Percentiles rank a stretch among this genome's conserved stretches.
These are phyloP conservation scores for Blera fallax DNA, from an alignment of 2,888 invertebrate genomes.

Conservation along the genomic window DNA sequence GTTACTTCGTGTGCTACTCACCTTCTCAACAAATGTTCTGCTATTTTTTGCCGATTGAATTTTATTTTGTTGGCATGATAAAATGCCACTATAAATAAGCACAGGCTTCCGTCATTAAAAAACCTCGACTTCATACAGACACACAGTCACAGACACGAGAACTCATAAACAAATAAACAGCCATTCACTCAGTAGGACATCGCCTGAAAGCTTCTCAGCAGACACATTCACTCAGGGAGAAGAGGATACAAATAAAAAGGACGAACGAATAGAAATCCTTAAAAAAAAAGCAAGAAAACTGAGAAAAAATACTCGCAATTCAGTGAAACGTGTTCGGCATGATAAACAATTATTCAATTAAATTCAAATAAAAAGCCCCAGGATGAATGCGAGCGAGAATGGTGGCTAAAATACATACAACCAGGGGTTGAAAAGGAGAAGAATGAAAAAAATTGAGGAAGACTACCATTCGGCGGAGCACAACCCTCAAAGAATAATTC, in stretches of 20 bases:
- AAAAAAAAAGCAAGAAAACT: slow-evolving; percentile 20
- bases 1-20: slow-evolving; percentile 62
- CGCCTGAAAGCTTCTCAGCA: slow-evolving; percentile 67
- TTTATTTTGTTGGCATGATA: slow-evolving; percentile 43
- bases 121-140: slow-evolving; percentile 29
- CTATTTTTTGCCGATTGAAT: slow-evolving; percentile 31
- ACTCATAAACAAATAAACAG: slow-evolving; percentile 72
- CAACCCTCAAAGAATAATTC: slow-evolving; percentile 70
- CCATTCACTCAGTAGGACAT: slow-evolving; percentile 72
- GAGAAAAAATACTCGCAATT: slow-evolving; percentile 74
- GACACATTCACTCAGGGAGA: slow-evolving; percentile 66
- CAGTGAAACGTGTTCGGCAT: slow-evolving; percentile 77
- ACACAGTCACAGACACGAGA: slow-evolving; percentile 31
- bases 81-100: slow-evolving; percentile 62
- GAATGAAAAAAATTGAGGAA: slow-evolving; percentile 69
- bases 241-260: slow-evolving; percentile 62
- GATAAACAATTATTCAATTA: slow-evolving; percentile 81
- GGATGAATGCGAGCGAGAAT: slow-evolving; percentile 60
- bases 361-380: slow-evolving; percentile 79
- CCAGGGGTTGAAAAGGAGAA: slow-evolving; percentile 32
- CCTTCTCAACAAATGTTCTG: slow-evolving; percentile 34
- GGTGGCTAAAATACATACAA: slow-evolving; percentile 32
- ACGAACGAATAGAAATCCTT: slow-evolving; percentile 38
- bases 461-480: slow-evolving; percentile 28
- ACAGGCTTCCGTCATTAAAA: slow-evolving; percentile 65